Base-by-base conservation (phyloP, 2,888 invertebrate species). In the Crossocerus cetratus region DNA sequence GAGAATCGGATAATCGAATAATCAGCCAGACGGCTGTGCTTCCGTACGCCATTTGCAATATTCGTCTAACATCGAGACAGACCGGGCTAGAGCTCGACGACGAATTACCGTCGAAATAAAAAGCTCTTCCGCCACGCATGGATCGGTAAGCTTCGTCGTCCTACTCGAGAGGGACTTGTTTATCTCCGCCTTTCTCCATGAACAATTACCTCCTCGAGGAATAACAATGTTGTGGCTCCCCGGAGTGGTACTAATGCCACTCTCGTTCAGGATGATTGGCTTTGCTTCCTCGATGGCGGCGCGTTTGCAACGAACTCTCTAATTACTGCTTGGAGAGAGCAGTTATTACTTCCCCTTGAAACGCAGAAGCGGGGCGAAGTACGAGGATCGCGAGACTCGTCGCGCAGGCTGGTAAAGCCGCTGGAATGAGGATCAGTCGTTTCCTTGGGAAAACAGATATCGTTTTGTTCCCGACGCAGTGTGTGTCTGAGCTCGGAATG, bases 1-100 rank as follows among this genome's bases (percentile, higher is more conserved):
- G 84, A 76, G 86, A 86, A 87, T 77, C 83, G 85, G 86, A 87
- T 88, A 89, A 89, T 89, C 88, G 86, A 86, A 89, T 89, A 88
- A 89, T 88, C 87, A 89, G 84, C 87, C 86, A 85, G 86, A 87
- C 87, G 86, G 85, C 84, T 86, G 85, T 78, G 83, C 82, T 87
- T 87, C 86, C 85, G 86, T 80, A 84, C 79, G 82, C 83, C 82
- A 84, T 85, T 85, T 86, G 85, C 87, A 86, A 88, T 88, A 88
- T 86, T 84, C 84, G 80, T 78, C 72, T 83, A 79, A 82, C 77
- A 80, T 78, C 81, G 81, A 83, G 82, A 83, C 76, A n/a, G n/a
- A 75, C 69, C 69, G 74, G 59, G 71, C 77, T 55, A 62, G 66
- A 72, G 74, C 80, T 79, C 72, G 62, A 53, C 68, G 63, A 65